Conservation (phyloP, 2,113 vertebrate species). For the Varanus komodoensis region DNA sequence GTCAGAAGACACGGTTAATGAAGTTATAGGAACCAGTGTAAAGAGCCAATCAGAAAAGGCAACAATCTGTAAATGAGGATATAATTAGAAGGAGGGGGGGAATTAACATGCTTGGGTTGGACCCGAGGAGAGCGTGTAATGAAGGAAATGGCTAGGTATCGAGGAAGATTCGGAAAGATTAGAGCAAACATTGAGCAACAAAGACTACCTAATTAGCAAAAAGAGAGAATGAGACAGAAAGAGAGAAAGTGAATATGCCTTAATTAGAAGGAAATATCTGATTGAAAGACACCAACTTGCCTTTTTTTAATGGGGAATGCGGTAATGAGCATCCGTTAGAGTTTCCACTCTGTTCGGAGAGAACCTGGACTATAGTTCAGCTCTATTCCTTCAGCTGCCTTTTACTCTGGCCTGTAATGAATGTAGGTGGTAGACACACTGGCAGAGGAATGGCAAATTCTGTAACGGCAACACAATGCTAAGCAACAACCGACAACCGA, state of each 20-base stretch:
- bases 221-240: constrained; percentile 41
- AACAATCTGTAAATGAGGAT: constrained; percentile 87
- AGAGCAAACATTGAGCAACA: constrained; percentile 86
- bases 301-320: constrained; percentile 61
- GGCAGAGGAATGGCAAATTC: constrained; percentile 43
- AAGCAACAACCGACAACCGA: constrained; percentile 43
- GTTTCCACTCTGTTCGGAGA: background rate
- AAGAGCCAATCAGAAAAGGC: constrained; percentile 84
- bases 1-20: constrained; percentile 86
- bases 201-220: constrained; percentile 86
- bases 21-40: constrained; percentile 87
- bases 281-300: constrained; percentile 74
- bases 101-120: constrained; percentile 84
- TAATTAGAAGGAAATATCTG: constrained; percentile 79
- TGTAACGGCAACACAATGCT: background rate
- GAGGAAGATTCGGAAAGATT: constrained; percentile 84
- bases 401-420: constrained; percentile 30
- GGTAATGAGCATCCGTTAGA: constrained; percentile 45
- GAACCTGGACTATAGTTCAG: constrained; percentile 14
- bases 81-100: constrained; percentile 84
- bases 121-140: constrained; percentile 80
- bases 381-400: constrained; percentile 23
- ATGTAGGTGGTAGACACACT: background rate
- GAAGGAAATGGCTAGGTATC: constrained; percentile 82
- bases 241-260: constrained; percentile 74